These are phyloP conservation scores for Tachysurus vachellii DNA, from an alignment of 2,113 vertebrate genomes.

Conservation along the genomic window DNA sequence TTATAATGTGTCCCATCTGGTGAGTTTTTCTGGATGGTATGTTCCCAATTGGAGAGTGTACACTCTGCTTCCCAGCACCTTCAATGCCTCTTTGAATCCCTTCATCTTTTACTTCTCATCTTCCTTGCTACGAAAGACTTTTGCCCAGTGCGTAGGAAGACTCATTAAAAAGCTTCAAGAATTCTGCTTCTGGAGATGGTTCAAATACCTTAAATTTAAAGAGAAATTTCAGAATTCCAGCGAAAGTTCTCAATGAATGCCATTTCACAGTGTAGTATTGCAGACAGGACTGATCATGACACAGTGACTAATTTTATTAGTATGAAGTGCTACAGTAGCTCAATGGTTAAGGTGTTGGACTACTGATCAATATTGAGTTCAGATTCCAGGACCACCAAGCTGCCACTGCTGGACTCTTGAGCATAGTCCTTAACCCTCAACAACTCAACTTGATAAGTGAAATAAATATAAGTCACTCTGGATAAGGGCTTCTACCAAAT, in stretches of 20 bases:
- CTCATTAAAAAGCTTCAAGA: neutral
- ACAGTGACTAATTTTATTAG: neutral
- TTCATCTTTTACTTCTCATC: conserved; percentile 79
- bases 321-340: too few species aligned
- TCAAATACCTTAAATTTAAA: conserved; percentile 19
- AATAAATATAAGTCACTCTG: too few species aligned
- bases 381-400: too few species aligned
- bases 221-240: conserved; percentile 46
- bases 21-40: conserved; percentile 57
- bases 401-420: too few species aligned
- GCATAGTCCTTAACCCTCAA: too few species aligned
- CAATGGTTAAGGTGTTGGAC: too few species aligned
- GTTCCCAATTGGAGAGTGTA: conserved; percentile 64
- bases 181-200: neutral
- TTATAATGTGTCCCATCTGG: conserved; percentile 72
- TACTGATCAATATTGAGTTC: too few species aligned
- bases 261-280: neutral
- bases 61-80: conserved; percentile 68
- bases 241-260: conserved; percentile 4
- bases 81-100: conserved; percentile 74
- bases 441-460: too few species aligned
- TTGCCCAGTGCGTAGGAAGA: conserved; percentile 34
- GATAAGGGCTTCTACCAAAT: neutral
- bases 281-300: neutral
- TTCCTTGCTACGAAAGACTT: conserved; percentile 56